Evolutionary conservation across 2,113 vertebrate species (phyloP), one percentile per base, ranked within the genome.

Genomic region (Siniperca chuatsi): DNA sequence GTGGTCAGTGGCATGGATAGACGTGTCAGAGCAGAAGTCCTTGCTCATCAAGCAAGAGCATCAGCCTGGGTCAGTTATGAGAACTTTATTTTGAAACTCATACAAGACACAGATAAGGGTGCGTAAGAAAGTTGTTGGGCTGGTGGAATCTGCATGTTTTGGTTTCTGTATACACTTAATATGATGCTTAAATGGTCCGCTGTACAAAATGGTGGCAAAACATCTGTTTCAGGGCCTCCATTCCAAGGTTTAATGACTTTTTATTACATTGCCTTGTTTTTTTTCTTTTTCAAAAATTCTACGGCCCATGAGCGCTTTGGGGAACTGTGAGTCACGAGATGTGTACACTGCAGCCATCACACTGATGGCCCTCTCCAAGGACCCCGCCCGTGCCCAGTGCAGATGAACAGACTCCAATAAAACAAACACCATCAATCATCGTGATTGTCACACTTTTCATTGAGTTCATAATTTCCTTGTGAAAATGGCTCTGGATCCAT

Each of bases 341-440:
- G 65, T 58, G 81, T 46, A 42, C 21, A 25, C 25, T 55, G 68
- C 62, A 66, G 66, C 72, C 61, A 40, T 77, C 75, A 40, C 60
- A 33, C 15, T 62, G 79, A 76, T 21, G 52, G 40, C n/a, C 21
- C 67, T 77, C 76, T 78, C 81, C 65, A 75, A 74, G 73, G 82
- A 82, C 65, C 25, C 65, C 1, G 25, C 64, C 40, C 13, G 16
- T 35, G 67, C 65, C 83, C 65, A 18, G 35, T 29, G 61, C 58
- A 77, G 50, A 86, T 48, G 69, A 83, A 79, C 65, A 78, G 55
- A 70, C 64, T 85, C 70, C 57, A 78, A 84, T 81, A 89, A 88
- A 88, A 90, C 89, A 87, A 88, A 83, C 87, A 64, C 73, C 82
- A 94, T 93, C 89, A 61, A 84, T 92, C 92, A 90, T 82, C 73